Evolutionary conservation across 2,113 vertebrate genomes (phyloP).

Genomic region (Mormoops blainvillei): DNA sequence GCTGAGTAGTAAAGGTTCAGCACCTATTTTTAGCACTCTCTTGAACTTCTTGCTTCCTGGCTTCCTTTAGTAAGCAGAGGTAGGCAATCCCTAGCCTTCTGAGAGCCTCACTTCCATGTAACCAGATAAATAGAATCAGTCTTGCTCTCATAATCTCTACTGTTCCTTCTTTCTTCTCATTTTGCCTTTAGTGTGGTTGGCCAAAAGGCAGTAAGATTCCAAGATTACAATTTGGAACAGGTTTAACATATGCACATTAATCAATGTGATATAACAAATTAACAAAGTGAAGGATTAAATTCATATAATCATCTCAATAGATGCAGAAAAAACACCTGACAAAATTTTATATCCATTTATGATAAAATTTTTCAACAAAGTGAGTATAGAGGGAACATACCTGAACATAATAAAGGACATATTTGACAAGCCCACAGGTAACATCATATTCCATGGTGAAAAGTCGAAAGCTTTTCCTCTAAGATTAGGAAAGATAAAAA

Average conservation of each 20-base stretch:
- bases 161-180: not conserved
- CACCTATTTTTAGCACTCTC: not conserved
- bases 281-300: not conserved
- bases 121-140: accelerated
- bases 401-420: not conserved
- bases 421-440: not conserved
- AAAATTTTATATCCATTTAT: not conserved
- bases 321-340: not conserved
- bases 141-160: not conserved
- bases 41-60: not conserved
- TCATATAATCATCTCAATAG: not conserved
- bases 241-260: not conserved
- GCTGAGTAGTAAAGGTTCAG: not conserved
- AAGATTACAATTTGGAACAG: not conserved
- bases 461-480: not conserved
- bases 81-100: not conserved
- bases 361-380: not conserved
- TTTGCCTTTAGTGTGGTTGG: not conserved
- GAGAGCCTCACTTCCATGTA: not conserved
- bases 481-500: not conserved
- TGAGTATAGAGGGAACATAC: not conserved
- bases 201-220: not conserved
- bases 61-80: not conserved
- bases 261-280: not conserved
- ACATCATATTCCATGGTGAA: not conserved